Evolutionary conservation across 2,797 vertebrate genomes (phyloP).

Genomic region (Lutjanus campechanus): DNA sequence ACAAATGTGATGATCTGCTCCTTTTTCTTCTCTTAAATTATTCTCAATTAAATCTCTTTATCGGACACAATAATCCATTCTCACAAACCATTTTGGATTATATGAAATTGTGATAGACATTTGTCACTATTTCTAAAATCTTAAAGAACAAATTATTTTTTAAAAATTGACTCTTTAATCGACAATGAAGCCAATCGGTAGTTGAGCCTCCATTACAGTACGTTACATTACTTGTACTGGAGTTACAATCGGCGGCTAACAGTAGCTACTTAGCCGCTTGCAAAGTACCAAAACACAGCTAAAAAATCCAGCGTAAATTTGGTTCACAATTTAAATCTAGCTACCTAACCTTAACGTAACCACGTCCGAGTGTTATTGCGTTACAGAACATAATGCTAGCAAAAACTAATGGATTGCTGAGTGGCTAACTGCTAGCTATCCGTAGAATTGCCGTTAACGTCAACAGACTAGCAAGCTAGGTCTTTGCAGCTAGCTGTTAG

Average conservation of each 20-base stretch:
- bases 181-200: not conserved
- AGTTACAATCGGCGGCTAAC: conserved; percentile 11
- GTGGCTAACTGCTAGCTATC: conserved; percentile 61
- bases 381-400: conserved; percentile 1
- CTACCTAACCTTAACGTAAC: not conserved
- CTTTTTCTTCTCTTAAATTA: not conserved
- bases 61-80: not conserved
- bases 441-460: conserved; percentile 5
- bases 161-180: not conserved
- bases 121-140: not conserved
- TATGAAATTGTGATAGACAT: too few relatives aligned
- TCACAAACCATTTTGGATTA: accelerated
- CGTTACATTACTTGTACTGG: not conserved
- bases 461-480: conserved; percentile 54
- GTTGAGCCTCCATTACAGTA: not conserved
- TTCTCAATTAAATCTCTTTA: accelerated
- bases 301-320: accelerated
- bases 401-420: conserved; percentile 21
- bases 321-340: not conserved
- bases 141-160: not conserved
- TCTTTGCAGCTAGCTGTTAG: conserved; percentile 4
- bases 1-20: not conserved
- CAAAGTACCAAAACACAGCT: not conserved
- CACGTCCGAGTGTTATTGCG: not conserved
- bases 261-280: not conserved